Evolutionary conservation across 2,888 invertebrate genomes (phyloP), one percentile per base, ranked within the genome.

Genomic region (Aphrophora alni): DNA sequence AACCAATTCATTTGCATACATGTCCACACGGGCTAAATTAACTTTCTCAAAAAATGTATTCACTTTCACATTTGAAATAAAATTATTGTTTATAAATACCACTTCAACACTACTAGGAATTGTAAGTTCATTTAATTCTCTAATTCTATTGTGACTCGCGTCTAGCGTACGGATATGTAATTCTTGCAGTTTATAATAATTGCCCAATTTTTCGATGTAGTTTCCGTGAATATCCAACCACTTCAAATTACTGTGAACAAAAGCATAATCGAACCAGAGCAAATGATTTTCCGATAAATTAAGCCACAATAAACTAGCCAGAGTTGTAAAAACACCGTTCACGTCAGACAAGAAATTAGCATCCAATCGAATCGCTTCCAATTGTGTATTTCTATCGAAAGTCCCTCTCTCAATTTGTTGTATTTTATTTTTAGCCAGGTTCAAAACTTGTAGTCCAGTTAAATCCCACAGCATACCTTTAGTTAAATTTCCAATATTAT

Each of bases 181-280:
- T 89, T 94, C 93, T 89, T 95, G 95, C 84, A 95, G 91, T 88
- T 95, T 95, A 88, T 95, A 96, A 88, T 97, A 97, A 89, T 97
- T 97, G 77, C 94, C 95, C 84, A 97, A 90, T 82, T 94, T 93
- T 89, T 95, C 95, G 86, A 97, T 96, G 86, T 94, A 95, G 88
- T 97, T 97, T 77, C 95, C 94, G 88, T 97, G 97, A 87, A 97
- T 93, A 87, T 97, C 97, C 87, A 97, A 90, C 95, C 96, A 96
- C 89, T 95, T 95, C 80, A 97, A 90, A 88, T 95, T 96, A 84
- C 93, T 94, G 28, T 97, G 97, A 86, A 97, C 94, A 88, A 97
- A 95, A 78, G 97, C 96, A 88, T 96, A 97, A 89, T 97, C 97
- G 89, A 97, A 97, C 95, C 96, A 96, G 85, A 95, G 94, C 87